phyloP scores from a whole-genome alignment of 2,797 vertebrate species.

The Amphiprion clarkii region DNA sequence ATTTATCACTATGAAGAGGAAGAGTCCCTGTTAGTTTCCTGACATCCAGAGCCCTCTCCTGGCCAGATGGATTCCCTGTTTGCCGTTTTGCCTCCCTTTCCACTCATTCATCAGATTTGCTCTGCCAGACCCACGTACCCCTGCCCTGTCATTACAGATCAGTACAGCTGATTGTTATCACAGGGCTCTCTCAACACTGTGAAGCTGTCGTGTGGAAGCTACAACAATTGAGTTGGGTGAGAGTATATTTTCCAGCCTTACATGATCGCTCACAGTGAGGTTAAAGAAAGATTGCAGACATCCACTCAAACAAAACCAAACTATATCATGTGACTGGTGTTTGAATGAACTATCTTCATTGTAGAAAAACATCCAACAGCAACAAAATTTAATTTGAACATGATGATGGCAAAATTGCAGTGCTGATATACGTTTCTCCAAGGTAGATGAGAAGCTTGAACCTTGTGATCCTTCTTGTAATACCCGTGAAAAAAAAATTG shows the following conservation, averaged over 20 bases:
- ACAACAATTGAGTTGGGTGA: conserved; percentile 36
- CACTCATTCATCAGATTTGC: conserved; percentile 56
- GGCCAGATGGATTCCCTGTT: conserved; percentile 72
- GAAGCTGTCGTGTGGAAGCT: conserved; percentile 46
- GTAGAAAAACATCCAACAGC: conserved; percentile 1
- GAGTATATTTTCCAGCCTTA: conserved; percentile 29
- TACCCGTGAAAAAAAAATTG: conserved; percentile 2
- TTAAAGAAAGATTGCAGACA: conserved; percentile 31
- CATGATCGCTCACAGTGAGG: conserved; percentile 31
- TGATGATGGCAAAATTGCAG: neutral
- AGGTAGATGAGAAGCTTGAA: neutral
- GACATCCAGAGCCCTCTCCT: conserved; percentile 87
- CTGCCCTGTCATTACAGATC: conserved; percentile 71
- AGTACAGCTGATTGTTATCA: conserved; percentile 68
- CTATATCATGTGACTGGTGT: conserved; percentile 11
- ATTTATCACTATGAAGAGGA: conserved; percentile 36
- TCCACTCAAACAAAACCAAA: conserved; percentile 15
- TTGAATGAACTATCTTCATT: conserved; percentile 12
- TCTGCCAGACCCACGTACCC: conserved; percentile 25
- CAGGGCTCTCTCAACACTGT: conserved; percentile 49
- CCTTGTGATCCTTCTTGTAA: conserved; percentile 14
- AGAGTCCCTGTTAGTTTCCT: conserved; percentile 69
- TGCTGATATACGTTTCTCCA: neutral
- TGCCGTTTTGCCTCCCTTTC: conserved; percentile 44
- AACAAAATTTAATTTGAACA: neutral